Evolutionary conservation across 1,140 invertebrate genomes (phyloP), one percentile per base, ranked within the genome.

Genomic region (Lethrus apterus): DNA sequence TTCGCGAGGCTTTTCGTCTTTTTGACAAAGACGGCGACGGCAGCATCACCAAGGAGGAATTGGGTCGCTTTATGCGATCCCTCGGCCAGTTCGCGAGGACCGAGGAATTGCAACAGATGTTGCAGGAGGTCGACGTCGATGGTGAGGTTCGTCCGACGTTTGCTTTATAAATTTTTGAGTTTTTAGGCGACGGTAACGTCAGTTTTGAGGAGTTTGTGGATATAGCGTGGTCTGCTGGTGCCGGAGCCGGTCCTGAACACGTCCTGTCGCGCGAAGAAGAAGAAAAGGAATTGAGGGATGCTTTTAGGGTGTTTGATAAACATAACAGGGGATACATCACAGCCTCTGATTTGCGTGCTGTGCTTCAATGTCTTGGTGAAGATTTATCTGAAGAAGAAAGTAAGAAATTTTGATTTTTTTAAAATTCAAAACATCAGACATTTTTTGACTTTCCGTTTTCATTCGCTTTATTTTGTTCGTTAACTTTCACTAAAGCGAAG

Each of bases 171-270:
- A 15, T 7, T 8, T 14, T 29, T 29, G 11, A 26, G 23, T 26
- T 42, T 67, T 14, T 52, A 86, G 88, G 88, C 44, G 89, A 93
- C 69, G 89, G 89, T 13, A 90, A 88, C 42, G 88, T 93, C 29
- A 89, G 86, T 59, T 92, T 93, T 57, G 89, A 93, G 54, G 90
- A 93, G 66, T 93, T 93, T 60, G 87, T 93, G 2, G 86, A 89
- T 65, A 92, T 93, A 21, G 83, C 90, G 30, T 89, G 85, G 49
- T 77, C 79, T 49, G 79, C 76, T 24, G 74, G 73, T 46, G 78
- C 76, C 46, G 75, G 81, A 53, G 62, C 76, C 61, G 18, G 63
- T 38, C 52, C 58, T 0, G 60, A 64, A 13, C 59, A 60, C 15
- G 50, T 60, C 9, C 32, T 59, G 17, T 61, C 59, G 0, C 24